These are phyloP conservation scores for Merops nubicus DNA, from an alignment of 2,113 vertebrate species.

Conservation along the genomic window DNA sequence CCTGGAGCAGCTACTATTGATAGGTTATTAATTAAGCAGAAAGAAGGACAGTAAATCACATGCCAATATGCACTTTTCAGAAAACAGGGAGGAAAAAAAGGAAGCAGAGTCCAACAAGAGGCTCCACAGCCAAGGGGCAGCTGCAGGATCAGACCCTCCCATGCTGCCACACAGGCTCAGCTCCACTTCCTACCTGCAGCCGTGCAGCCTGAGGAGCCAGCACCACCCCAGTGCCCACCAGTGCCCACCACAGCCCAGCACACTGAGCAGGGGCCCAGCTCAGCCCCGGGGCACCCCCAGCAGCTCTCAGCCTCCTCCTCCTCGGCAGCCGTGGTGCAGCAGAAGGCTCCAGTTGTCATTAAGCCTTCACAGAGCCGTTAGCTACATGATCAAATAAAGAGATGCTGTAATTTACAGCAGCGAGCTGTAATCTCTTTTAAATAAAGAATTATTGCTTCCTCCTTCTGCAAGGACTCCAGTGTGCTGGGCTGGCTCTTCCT, in stretches of 20 bases:
- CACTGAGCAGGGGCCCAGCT: rapidly evolving
- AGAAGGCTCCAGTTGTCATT: background rate
- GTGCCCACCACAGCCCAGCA: rapidly evolving
- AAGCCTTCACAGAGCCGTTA: background rate
- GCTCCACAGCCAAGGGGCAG: background rate
- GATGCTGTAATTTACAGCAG: background rate
- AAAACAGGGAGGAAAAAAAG: background rate
- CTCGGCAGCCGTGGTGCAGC: background rate
- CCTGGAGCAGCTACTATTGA: background rate
- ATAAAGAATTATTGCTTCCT: conserved; percentile 55
- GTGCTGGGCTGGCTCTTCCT: background rate
- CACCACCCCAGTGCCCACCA: rapidly evolving
- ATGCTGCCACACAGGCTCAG: background rate
- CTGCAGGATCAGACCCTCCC: no score
- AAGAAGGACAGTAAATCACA: background rate
- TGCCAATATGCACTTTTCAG: rapidly evolving
- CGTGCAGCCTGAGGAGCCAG: no score
- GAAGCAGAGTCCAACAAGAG: rapidly evolving
- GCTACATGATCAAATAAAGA: conserved; percentile 15
- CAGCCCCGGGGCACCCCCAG: rapidly evolving
- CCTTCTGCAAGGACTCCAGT: background rate
- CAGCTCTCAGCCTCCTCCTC: background rate
- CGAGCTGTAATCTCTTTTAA: conserved; percentile 34
- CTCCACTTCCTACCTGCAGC: background rate
- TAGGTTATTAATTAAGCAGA: background rate